Evolutionary conservation across 2,888 invertebrate species (phyloP), one percentile per base, ranked within the genome.

Genomic region (Sesia bembeciformis): DNA sequence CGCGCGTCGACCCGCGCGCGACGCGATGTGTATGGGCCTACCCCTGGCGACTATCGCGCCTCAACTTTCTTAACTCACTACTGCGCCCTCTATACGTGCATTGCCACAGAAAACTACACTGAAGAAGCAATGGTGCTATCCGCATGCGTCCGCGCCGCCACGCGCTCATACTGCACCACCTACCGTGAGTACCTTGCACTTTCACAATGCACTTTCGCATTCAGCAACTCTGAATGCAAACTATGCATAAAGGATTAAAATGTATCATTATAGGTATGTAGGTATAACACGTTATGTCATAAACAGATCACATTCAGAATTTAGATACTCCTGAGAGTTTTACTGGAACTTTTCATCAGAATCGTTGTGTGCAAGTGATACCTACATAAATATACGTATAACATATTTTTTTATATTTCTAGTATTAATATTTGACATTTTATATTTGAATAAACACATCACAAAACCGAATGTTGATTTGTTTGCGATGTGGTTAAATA

Each of bases 61-160:
- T 42, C 42, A 42, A 7, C 42, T 6, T 23, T 23, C 23, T 23
- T 1, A 23, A 23, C 23, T 23, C 23, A 23, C 23, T 23, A 23
- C 23, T 23, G 23, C 23, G 23, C 23, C 49, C 23, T 23, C 23
- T 23, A 23, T 23, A 23, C 23, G 23, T 23, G 23, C 23, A 23
- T 23, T 23, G 23, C 8, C 55, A 39, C 50, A 6, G 39, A 38
- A 7, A 38, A 6, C 50, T 4, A 23, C 56, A 49, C 59, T 53
- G 51, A 57, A 42, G 42, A 57, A 42, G 66, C 62, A 65, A 89
- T 89, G 88, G 85, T 86, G 67, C 78, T 84, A 56, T 77, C 84
- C 8, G 79, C 83, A 54, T 85, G 86, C 84, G 86, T 82, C 64
- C 85, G 87, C 84, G 84, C 86, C 68, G 64, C 71, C 67, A 54